Conservation (phyloP, 1,140 invertebrate genomes). For the Doryteuthis pealeii region DNA sequence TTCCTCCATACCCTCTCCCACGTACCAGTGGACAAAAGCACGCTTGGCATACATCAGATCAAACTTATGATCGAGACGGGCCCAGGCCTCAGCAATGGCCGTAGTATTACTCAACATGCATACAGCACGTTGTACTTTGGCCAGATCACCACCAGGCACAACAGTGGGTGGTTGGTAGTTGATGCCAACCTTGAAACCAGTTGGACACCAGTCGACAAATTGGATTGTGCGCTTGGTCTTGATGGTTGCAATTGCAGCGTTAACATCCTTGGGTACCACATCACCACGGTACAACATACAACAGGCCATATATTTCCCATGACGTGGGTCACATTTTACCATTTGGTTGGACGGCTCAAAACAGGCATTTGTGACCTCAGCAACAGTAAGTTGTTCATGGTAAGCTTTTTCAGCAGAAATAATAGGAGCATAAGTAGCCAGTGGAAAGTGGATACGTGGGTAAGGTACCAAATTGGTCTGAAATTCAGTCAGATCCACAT, state of each 20-base stretch:
- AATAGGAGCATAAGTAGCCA: conserved; percentile 37
- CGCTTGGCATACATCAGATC: conserved; percentile 61
- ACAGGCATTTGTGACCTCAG: conserved; percentile 82
- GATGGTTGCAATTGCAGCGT: conserved; percentile 73
- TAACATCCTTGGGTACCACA: conserved; percentile 58
- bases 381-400: conserved; percentile 60
- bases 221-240: conserved; percentile 73
- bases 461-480: conserved; percentile 67
- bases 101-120: conserved; percentile 81
- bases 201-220: conserved; percentile 90
- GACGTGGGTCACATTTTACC: conserved; percentile 85
- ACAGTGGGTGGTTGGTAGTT: conserved; percentile 63
- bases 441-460: conserved; percentile 40
- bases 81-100: conserved; percentile 77
- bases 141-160: conserved; percentile 69
- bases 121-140: conserved; percentile 67
- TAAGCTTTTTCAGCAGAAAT: conserved; percentile 39
- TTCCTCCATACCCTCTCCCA: conserved; percentile 72
- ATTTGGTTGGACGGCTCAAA: conserved; percentile 86
- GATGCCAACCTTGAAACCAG: conserved; percentile 65
- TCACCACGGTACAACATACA: conserved; percentile 51
- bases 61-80: conserved; percentile 72
- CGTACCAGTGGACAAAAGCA: conserved; percentile 55
- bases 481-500: conserved; percentile 71
- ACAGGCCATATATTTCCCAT: conserved; percentile 83